A percentile compares a stretch with the other conserved stretches of the same genome.
phyloP scores from a whole-genome alignment of 2,888 invertebrate genomes.

The Pollenia angustigena region DNA sequence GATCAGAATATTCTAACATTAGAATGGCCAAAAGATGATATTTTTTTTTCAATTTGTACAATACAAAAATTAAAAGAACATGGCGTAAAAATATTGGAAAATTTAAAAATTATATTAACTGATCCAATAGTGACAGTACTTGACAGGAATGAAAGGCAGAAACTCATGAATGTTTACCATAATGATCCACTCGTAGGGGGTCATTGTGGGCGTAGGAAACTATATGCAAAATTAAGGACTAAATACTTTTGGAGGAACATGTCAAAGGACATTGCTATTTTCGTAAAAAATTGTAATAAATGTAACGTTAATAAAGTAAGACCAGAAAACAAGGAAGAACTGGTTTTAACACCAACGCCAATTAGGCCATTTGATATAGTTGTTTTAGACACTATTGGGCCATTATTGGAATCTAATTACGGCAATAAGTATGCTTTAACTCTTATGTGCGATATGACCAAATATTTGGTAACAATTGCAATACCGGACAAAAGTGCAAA shows the following conservation, averaged over 20 bases:
- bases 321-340: slow-evolving; percentile 52
- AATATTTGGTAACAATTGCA: slow-evolving; percentile 17
- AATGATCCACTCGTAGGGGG: slow-evolving; percentile 51
- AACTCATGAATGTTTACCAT: slow-evolving; percentile 10
- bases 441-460: slow-evolving; percentile 70
- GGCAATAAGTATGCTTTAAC: slow-evolving; percentile 24
- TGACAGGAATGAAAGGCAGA: slow-evolving; percentile 2
- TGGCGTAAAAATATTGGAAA: slow-evolving; percentile 17
- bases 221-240: slow-evolving; percentile 37
- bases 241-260: slow-evolving; percentile 48
- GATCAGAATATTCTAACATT: not conserved
- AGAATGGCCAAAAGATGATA: slow-evolving; percentile 42
- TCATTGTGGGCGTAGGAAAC: slow-evolving; percentile 13
- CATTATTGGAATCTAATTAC: slow-evolving; percentile 56
- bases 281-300: slow-evolving; percentile 52
- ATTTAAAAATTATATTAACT: slow-evolving; percentile 30
- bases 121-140: slow-evolving; percentile 20
- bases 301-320: slow-evolving; percentile 57
- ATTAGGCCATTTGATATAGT: slow-evolving; percentile 54
- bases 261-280: slow-evolving; percentile 39
- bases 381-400: slow-evolving; percentile 69
- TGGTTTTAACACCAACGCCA: slow-evolving; percentile 59
- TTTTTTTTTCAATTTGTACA: slow-evolving; percentile 23
- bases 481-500: not conserved
- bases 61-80: not conserved